A percentile compares a stretch with the other conserved stretches of the same genome.
These are phyloP conservation scores for Caenorhabditis imperialis DNA, from an alignment of 2,888 invertebrate species.

Conservation along the genomic window DNA sequence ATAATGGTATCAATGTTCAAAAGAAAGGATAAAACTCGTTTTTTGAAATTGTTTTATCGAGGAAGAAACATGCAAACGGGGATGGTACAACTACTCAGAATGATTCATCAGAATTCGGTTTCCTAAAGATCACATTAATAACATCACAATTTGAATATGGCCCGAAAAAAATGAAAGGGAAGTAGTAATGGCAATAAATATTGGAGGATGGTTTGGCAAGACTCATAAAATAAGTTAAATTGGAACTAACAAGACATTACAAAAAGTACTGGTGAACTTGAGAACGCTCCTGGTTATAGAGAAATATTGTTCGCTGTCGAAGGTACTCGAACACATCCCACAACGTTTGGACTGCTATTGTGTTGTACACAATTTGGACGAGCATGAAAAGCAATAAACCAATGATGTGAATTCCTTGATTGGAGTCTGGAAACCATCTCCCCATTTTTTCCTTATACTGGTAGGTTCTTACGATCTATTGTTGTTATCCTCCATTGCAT, in stretches of 20 bases:
- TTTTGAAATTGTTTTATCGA: too few species aligned
- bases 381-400: constrained; percentile 59
- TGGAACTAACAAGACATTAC: constrained; percentile 7
- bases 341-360: constrained; percentile 57
- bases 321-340: constrained; percentile 60
- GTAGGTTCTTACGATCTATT: constrained; percentile 53
- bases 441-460: background rate
- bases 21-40: background rate
- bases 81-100: background rate
- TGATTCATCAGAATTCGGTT: constrained; percentile 11
- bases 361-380: constrained; percentile 61
- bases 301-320: constrained; percentile 58
- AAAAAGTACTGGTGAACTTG: constrained; percentile 54
- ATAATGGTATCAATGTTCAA: too few species aligned
- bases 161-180: constrained; percentile 29
- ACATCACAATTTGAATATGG: constrained; percentile 41
- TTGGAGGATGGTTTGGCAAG: background rate
- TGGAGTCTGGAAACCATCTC: constrained; percentile 51
- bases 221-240: constrained; percentile 7
- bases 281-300: constrained; percentile 58
- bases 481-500: constrained; percentile 64
- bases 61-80: too few species aligned
- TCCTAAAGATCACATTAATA: constrained; percentile 50
- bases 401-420: constrained; percentile 63
- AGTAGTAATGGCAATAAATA: background rate